phyloP scores from a whole-genome alignment of 92 coral and sea anemone genomes.

The Ricordea florida region DNA sequence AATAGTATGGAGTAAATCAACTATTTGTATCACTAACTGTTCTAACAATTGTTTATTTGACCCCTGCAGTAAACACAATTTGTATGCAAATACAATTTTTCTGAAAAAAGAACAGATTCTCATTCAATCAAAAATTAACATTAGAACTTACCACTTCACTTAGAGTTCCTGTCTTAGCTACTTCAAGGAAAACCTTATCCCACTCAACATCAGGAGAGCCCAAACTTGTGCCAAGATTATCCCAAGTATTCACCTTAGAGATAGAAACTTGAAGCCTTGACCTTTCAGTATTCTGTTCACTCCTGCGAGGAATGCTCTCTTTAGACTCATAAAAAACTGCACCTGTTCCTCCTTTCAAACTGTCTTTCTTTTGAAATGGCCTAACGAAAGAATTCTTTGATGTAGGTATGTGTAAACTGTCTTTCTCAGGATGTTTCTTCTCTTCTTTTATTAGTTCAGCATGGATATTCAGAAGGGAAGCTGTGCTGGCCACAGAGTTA shows the following conservation, averaged over 20 bases:
- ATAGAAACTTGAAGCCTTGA: constrained; percentile 64
- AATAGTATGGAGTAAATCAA: too few relatives aligned
- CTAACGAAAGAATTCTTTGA: background rate
- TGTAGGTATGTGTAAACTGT: constrained; percentile 7
- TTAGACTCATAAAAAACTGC: constrained; percentile 13
- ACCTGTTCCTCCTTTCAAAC: background rate
- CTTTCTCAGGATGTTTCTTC: constrained; percentile 16
- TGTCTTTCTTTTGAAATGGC: background rate
- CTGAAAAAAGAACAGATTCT: too few relatives aligned
- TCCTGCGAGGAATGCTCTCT: background rate
- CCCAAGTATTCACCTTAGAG: constrained; percentile 82
- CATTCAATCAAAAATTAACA: background rate
- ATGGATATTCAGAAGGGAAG: constrained; percentile 74
- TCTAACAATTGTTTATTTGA: too few relatives aligned
- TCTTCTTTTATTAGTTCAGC: constrained; percentile 50
- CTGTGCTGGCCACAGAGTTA: constrained; percentile 88
- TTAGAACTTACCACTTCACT: constrained; percentile 67
- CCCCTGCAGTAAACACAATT: too few relatives aligned
- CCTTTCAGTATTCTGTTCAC: constrained; percentile 21
- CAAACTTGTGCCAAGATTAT: constrained; percentile 52
- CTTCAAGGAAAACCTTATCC: constrained; percentile 58
- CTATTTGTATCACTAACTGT: too few relatives aligned
- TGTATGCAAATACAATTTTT: too few relatives aligned
- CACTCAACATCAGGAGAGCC: constrained; percentile 37
- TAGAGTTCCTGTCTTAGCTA: constrained; percentile 85